Conservation (phyloP, 2,888 invertebrate species). For the Tachina grossa region DNA sequence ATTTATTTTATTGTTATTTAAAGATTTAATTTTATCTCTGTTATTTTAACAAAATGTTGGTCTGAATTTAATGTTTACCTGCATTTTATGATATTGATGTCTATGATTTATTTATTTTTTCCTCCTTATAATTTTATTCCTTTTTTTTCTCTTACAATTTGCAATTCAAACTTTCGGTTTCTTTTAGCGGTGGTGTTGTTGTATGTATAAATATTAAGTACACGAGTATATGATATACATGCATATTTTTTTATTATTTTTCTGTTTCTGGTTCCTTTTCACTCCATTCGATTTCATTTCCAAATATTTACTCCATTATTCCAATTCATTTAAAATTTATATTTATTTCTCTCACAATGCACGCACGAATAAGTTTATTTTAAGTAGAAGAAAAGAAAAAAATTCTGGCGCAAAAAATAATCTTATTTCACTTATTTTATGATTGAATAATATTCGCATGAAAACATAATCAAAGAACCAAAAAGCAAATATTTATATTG, state of each 20-base stretch:
- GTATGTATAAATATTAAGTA: background rate
- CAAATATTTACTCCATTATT: conserved; percentile 62
- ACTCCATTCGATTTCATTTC: conserved; percentile 48
- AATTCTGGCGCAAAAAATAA: background rate
- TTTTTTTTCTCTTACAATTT: conserved; percentile 4
- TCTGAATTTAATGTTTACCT: conserved; percentile 48
- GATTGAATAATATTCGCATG: conserved; percentile 50
- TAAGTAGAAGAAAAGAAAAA: background rate
- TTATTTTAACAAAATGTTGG: background rate
- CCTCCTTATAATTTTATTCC: conserved; percentile 6
- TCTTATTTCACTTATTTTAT: conserved; percentile 46
- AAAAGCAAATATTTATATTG: conserved; percentile 5
- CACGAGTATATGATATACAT: background rate
- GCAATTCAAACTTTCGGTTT: conserved; percentile 51
- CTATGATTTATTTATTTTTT: conserved; percentile 34
- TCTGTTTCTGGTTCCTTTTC: conserved; percentile 19
- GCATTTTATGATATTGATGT: conserved; percentile 36
- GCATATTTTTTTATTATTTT: background rate
- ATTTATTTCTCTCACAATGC: conserved; percentile 36
- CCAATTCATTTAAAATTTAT: conserved; percentile 62
- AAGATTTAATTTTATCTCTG: background rate
- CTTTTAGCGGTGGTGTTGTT: background rate
- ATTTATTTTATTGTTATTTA: conserved; percentile 9
- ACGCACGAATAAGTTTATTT: conserved; percentile 48
- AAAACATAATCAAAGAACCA: conserved; percentile 21